phyloP scores from a whole-genome alignment of 2,888 invertebrate species.

The Hirtodrosophila histrioides region DNA sequence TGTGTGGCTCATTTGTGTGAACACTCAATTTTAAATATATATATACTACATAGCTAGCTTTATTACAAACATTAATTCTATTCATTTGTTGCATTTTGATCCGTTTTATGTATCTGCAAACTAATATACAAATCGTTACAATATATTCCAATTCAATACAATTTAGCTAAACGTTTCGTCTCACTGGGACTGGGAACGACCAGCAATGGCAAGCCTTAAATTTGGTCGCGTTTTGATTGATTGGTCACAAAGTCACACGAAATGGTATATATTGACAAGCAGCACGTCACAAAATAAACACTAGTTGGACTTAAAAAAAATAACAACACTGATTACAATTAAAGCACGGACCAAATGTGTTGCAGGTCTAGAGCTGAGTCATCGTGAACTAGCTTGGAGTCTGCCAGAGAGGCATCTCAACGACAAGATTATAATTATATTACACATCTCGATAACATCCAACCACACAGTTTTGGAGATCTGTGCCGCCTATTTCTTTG shows the following conservation, averaged over 20 bases:
- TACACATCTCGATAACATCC: no score
- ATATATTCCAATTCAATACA: slow-evolving; percentile 30
- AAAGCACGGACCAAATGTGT: slow-evolving; percentile 23
- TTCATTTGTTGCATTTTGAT: slow-evolving; percentile 46
- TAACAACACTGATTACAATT: slow-evolving; percentile 63
- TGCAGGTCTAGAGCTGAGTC: not conserved
- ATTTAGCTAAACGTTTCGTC: slow-evolving; percentile 31
- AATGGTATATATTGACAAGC: slow-evolving; percentile 19
- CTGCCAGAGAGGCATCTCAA: not conserved
- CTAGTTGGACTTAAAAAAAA: slow-evolving; percentile 70
- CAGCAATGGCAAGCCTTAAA: slow-evolving; percentile 31
- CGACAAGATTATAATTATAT: no score
- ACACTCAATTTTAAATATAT: slow-evolving; percentile 41
- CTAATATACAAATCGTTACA: slow-evolving; percentile 19
- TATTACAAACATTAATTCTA: slow-evolving; percentile 53
- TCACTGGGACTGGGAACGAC: slow-evolving; percentile 23
- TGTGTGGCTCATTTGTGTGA: slow-evolving; percentile 30
- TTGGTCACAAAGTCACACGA: slow-evolving; percentile 12
- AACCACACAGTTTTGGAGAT: no score
- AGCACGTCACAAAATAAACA: slow-evolving; percentile 40
- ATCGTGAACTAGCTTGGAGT: not conserved
- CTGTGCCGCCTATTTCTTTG: no score
- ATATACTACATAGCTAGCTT: slow-evolving; percentile 44
- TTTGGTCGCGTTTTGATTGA: slow-evolving; percentile 18
- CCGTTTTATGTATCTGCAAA: slow-evolving; percentile 25